These are phyloP conservation scores for Orthosia gothica DNA, from an alignment of 2,888 invertebrate species.

Conservation along the genomic window DNA sequence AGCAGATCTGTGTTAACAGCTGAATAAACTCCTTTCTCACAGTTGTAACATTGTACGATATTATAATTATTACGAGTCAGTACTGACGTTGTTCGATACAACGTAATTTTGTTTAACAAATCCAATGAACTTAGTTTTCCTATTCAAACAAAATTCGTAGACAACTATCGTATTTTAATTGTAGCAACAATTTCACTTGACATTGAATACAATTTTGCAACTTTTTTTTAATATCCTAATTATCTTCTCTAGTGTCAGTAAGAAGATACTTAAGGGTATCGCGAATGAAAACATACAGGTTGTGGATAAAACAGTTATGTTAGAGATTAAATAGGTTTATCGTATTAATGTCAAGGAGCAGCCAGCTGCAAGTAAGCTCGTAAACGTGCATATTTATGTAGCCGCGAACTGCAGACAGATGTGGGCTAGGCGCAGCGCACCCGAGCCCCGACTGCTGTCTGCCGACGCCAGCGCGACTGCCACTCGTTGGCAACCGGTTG, in stretches of 20 bases:
- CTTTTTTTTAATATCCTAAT: background rate
- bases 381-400: constrained; percentile 51
- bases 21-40: constrained; percentile 31
- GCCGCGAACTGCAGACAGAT: constrained; percentile 38
- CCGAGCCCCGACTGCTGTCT: background rate
- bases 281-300: constrained; percentile 28
- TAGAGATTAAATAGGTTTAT: constrained; percentile 53
- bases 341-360: constrained; percentile 58
- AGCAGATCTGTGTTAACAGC: constrained; percentile 24
- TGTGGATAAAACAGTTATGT: constrained; percentile 7
- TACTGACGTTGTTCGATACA: constrained; percentile 4
- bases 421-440: constrained; percentile 30
- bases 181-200: background rate
- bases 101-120: constrained; percentile 3
- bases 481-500: constrained; percentile 52
- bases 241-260: background rate
- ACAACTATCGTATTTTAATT: background rate
- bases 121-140: constrained; percentile 7
- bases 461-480: background rate
- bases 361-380: constrained; percentile 51
- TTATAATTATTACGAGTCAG: constrained; percentile 6
- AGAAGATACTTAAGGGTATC: background rate
- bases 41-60: constrained; percentile 11
- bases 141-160: background rate
- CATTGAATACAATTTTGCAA: too few relatives aligned